phyloP scores from a whole-genome alignment of 2,797 vertebrate genomes.

The Amniataba percoides region DNA sequence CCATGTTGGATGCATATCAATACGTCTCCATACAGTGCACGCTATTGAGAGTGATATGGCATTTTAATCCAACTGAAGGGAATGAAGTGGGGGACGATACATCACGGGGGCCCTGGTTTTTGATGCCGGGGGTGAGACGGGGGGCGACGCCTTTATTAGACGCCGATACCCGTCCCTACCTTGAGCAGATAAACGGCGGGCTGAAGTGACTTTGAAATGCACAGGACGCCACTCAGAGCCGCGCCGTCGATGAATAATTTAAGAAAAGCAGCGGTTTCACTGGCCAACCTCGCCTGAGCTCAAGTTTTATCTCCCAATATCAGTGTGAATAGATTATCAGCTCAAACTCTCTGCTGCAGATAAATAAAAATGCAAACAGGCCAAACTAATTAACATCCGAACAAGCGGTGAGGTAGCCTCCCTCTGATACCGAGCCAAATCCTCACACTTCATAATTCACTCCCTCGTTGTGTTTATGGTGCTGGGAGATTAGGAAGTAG shows the following conservation, averaged over 20 bases:
- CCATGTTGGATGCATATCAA: slow-evolving; percentile 76
- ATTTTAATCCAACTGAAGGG: slow-evolving; percentile 67
- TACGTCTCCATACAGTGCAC: slow-evolving; percentile 59
- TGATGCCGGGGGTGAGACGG: slow-evolving; percentile 46
- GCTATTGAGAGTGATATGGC: slow-evolving; percentile 56
- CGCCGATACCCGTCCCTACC: slow-evolving; percentile 53
- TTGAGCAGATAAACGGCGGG: slow-evolving; percentile 64
- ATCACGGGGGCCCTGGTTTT: slow-evolving; percentile 30
- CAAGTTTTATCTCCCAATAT: slow-evolving; percentile 69
- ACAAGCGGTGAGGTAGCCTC: slow-evolving; percentile 66
- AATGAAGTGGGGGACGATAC: slow-evolving; percentile 30
- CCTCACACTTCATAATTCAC: slow-evolving; percentile 73
- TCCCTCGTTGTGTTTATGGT: slow-evolving; percentile 54
- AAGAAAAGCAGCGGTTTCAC: slow-evolving; percentile 56
- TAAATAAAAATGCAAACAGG: slow-evolving; percentile 77
- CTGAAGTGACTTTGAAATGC: slow-evolving; percentile 76
- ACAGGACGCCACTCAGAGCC: slow-evolving; percentile 62
- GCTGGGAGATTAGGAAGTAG: slow-evolving; percentile 63
- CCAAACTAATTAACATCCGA: slow-evolving; percentile 82
- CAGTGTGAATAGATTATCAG: slow-evolving; percentile 76
- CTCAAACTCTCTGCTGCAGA: slow-evolving; percentile 56
- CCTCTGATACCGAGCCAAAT: slow-evolving; percentile 74
- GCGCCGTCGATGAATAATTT: slow-evolving; percentile 71
- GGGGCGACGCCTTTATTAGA: slow-evolving; percentile 34
- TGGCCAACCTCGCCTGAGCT: slow-evolving; percentile 53